Evolutionary conservation across 2,113 vertebrate genomes (phyloP), one percentile per base, ranked within the genome.

Genomic region (Tachysurus fulvidraco): DNA sequence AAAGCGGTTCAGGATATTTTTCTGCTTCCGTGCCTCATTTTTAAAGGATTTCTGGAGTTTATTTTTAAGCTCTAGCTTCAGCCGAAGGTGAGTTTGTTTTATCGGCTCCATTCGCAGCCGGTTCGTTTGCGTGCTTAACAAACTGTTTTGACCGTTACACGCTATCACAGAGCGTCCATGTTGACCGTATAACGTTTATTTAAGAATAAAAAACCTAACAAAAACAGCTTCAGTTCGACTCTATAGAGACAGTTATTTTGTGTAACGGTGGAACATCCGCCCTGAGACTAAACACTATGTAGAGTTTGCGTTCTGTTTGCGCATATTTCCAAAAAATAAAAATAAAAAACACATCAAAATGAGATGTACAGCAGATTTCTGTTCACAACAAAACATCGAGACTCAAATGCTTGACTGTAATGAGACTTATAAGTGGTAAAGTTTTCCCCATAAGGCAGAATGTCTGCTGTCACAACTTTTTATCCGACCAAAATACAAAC

Each of bases 11-110:
- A 11, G 55, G 80, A 83, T 52, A 25, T 79, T 17, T 60, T 57
- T 52, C 25, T 73, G 21, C 9, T 30, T 19, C 30, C 67, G 28
- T 73, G 65, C 21, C 7, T 62, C 23, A 71, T 67, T 80, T 57
- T 23, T 0, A 54, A 44, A 73, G 55, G 19, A 25, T 71, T 60
- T 67, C 16, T 14, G 69, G 85, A 64, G 76, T 74, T 85, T 59
- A 64, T 54, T 25, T 81, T 80, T 55, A 5, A 23, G 50, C 60
- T 81, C 79, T 46, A 67, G 64, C 74, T 77, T 86, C 60, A 13
- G 10, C 25, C 81, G 5, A 46, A 86, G 88, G 89, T 90, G 89
- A 90, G 89, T 87, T 76, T 25, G 16, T n/a, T 28, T 65, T 8
- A 28, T 65, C 46, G 30, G 55, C 74, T 87, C 59, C 2, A 4